phyloP scores from a whole-genome alignment of 2,113 vertebrate genomes.

The Isurus oxyrinchus region DNA sequence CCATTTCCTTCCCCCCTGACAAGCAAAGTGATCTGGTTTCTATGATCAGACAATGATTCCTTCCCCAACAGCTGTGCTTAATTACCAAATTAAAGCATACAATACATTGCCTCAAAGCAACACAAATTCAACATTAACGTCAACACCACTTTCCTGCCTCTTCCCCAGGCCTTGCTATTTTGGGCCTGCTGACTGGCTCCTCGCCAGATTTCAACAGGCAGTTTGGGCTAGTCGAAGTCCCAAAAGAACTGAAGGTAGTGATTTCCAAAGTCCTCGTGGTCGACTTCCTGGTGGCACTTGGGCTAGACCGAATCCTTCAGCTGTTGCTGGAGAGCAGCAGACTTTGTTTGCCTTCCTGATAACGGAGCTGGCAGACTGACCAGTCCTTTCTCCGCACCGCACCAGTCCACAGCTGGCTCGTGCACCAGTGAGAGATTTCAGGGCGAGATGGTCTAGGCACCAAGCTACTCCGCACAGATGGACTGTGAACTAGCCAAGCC shows the following conservation, averaged over 20 bases:
- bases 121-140: too few relatives aligned
- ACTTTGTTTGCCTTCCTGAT: slow-evolving; percentile 87
- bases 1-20: too few relatives aligned
- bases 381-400: background rate
- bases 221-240: too few relatives aligned
- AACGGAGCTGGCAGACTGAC: slow-evolving; percentile 37
- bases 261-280: slow-evolving; percentile 77
- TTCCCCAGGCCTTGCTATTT: too few relatives aligned
- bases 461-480: background rate
- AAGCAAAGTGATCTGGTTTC: too few relatives aligned
- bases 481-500: background rate
- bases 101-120: too few relatives aligned
- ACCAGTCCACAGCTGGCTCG: slow-evolving; percentile 43
- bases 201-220: too few relatives aligned
- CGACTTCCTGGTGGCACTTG: slow-evolving; percentile 77
- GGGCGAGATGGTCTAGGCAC: background rate
- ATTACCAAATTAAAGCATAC: too few relatives aligned
- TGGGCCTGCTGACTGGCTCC: too few relatives aligned
- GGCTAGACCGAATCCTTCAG: slow-evolving; percentile 79
- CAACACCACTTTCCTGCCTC: too few relatives aligned
- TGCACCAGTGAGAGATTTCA: slow-evolving; percentile 42
- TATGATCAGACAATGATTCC: too few relatives aligned
- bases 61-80: too few relatives aligned
- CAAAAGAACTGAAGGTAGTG: slow-evolving; percentile 76
- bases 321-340: slow-evolving; percentile 80